Conservation (phyloP, 2,113 vertebrate genomes). For the Datnioides undecimradiatus region DNA sequence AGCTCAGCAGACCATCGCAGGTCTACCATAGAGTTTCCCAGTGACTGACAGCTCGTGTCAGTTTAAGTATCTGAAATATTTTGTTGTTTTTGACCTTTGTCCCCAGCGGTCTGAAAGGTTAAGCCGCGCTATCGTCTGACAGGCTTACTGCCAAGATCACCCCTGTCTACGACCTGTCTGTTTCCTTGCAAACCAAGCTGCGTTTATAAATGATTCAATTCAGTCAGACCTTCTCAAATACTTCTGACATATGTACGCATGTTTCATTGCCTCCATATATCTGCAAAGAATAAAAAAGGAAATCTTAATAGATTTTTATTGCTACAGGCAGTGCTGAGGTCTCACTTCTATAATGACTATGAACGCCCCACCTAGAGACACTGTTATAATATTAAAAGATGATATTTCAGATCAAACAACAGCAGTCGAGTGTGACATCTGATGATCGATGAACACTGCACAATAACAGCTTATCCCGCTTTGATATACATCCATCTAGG, state of each 20-base stretch:
- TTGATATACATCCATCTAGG: constrained; percentile 25
- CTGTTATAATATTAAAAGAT: not conserved
- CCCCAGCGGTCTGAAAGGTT: not conserved
- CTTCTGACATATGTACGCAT: not conserved
- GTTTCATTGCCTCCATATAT: not conserved
- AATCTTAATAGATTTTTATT: not conserved
- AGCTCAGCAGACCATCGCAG: not conserved
- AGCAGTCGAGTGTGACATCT: not conserved
- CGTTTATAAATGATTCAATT: not conserved
- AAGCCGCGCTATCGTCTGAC: not conserved
- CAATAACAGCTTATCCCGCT: not conserved
- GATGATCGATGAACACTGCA: constrained; percentile 1
- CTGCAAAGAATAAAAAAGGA: not conserved
- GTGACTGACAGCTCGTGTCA: not conserved
- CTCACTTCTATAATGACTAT: not conserved
- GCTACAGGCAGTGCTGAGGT: not conserved
- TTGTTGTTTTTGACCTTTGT: constrained; percentile 17
- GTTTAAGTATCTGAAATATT: not conserved
- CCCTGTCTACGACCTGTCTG: not conserved
- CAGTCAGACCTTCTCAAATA: not conserved
- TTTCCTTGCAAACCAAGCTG: not conserved
- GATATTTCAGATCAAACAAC: constrained; percentile 3
- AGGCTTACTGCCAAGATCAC: not conserved
- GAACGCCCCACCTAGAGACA: not conserved
- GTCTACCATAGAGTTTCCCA: not conserved